Evolutionary conservation across 2,888 invertebrate species (phyloP), one percentile per base, ranked within the genome.

Genomic region (Oligia latruncula): DNA sequence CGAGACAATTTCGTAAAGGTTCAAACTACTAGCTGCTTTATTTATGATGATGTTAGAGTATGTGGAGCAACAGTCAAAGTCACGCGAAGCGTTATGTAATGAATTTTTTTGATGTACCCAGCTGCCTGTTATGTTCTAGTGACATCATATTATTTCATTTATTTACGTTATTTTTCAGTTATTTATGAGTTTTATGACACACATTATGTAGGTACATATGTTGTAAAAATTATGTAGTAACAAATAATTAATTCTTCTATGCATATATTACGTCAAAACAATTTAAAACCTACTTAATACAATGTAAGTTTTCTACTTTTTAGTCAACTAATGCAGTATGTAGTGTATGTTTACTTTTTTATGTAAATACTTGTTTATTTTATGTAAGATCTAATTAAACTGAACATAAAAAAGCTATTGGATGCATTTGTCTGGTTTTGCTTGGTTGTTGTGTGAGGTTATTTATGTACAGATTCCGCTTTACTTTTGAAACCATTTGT

Each of bases 361-460:
- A 73, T 73, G 75, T 70, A 67, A 84, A 84, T 84, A 80, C 75
- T 75, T 76, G 85, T 85, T 87, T 80, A 58, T 74, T 80, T 84
- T 85, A 87, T 76, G 85, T 87, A 84, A 74, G 66, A 71, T 67
- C 60, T 84, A 71, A 84, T 86, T 74, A 60, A 71, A 65, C 6
- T 65, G 29, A 20, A n/a, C 4, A 83, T 64, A 68, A 83, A 75
- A 71, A 60, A 74, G 40, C 71, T 40, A 71, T 55, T 71, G 60
- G 29, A 71, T 40, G 8, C 23, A 71, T 67, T 73, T n/a, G 58
- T 71, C 9, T 52, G 71, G 17, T 40, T 71, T 46, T 43, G 35
- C 35, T 49, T 64, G 52, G 55, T 65, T 20, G 58, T 60, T 74
- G 71, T 64, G 64, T 74, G 66, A 62, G 64, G 66, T 60, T 43